Evolutionary conservation across 2,888 invertebrate genomes (phyloP).

Genomic region (Dinocampus coccinellae): DNA sequence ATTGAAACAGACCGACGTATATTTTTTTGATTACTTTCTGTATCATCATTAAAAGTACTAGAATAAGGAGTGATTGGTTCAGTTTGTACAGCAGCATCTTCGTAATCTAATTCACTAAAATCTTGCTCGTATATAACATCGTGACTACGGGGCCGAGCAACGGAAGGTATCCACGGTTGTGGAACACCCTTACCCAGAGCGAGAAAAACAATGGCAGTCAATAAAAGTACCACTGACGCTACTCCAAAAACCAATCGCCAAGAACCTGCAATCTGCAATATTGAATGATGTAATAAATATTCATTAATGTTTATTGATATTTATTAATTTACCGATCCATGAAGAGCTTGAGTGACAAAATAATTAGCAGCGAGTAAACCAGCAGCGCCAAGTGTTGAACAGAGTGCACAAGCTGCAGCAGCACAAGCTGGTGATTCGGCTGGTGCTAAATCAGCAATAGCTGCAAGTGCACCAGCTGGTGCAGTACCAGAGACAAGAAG

Average conservation of each 20-base stretch:
- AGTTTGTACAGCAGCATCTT: conserved; percentile 66
- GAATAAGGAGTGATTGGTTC: conserved; percentile 62
- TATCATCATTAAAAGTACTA: conserved; percentile 51
- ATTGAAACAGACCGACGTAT: conserved; percentile 57
- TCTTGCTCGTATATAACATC: conserved; percentile 68
- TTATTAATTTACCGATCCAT: conserved; percentile 71
- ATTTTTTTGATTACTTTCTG: conserved; percentile 54
- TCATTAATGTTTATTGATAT: neutral
- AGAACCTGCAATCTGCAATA: conserved; percentile 72
- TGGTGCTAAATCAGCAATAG: conserved; percentile 75
- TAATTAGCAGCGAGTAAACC: conserved; percentile 73
- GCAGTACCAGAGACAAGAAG: conserved; percentile 74
- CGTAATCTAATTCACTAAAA: conserved; percentile 63
- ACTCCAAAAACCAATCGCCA: conserved; percentile 75
- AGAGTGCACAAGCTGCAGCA: conserved; percentile 67
- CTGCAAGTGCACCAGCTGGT: conserved; percentile 73
- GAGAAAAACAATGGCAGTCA: conserved; percentile 73
- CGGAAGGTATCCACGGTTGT: conserved; percentile 73
- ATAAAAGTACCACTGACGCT: conserved; percentile 72
- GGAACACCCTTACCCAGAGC: conserved; percentile 74
- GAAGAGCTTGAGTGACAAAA: conserved; percentile 73
- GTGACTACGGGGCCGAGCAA: conserved; percentile 65
- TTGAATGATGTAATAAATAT: conserved; percentile 21
- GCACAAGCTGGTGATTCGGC: conserved; percentile 67
- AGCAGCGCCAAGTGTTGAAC: conserved; percentile 74